Percentiles rank a stretch among this genome's conserved stretches.
phyloP scores from a whole-genome alignment of 2,797 vertebrate species.

The Etheostoma perlongum region DNA sequence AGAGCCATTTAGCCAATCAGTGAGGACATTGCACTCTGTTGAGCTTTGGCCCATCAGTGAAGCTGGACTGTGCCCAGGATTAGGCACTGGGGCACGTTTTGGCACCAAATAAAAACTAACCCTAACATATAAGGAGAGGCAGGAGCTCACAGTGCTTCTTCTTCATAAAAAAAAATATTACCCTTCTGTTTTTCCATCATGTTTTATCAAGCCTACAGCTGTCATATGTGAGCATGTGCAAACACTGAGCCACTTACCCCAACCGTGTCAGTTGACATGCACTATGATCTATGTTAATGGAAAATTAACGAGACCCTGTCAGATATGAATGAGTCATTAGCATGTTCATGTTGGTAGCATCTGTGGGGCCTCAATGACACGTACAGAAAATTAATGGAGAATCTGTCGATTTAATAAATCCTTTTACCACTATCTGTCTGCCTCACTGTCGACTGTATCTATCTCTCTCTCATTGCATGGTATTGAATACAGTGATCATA shows the following conservation, averaged over 20 bases:
- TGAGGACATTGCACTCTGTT: slow-evolving; percentile 30
- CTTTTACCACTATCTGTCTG: background rate
- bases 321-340: slow-evolving; percentile 66
- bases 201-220: slow-evolving; percentile 25
- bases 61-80: slow-evolving; percentile 29
- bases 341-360: slow-evolving; percentile 43
- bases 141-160: background rate
- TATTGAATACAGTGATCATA: background rate
- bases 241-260: slow-evolving; percentile 5
- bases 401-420: slow-evolving; percentile 34
- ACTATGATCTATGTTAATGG: slow-evolving; percentile 57
- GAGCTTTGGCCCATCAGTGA: slow-evolving; percentile 43
- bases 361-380: slow-evolving; percentile 36
- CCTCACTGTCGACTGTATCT: background rate
- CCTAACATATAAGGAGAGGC: background rate
- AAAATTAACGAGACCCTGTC: slow-evolving; percentile 67
- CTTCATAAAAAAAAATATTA: slow-evolving; percentile 7
- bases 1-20: slow-evolving; percentile 72
- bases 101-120: background rate
- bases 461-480: background rate
- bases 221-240: slow-evolving; percentile 8
- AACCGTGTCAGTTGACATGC: slow-evolving; percentile 43
- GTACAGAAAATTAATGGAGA: slow-evolving; percentile 33
- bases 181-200: slow-evolving; percentile 17
- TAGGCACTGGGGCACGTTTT: background rate